A percentile compares a stretch with the other conserved stretches of the same genome.
These are phyloP conservation scores for Aythya baeri DNA, from an alignment of 2,113 vertebrate genomes.

Conservation along the genomic window DNA sequence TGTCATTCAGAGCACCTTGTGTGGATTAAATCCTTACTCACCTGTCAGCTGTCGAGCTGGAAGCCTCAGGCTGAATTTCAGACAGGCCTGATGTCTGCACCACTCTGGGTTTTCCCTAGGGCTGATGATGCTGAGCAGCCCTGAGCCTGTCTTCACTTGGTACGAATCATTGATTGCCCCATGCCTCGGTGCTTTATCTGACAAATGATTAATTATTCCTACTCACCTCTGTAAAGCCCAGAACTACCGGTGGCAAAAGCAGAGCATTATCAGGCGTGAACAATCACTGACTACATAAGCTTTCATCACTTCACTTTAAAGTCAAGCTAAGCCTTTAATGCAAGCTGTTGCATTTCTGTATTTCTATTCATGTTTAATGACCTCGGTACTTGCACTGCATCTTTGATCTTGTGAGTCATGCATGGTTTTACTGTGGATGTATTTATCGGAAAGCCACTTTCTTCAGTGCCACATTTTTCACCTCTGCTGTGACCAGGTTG, in stretches of 20 bases:
- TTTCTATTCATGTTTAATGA: conserved; percentile 58
- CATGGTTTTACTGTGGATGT: conserved; percentile 19
- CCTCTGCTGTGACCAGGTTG: conserved; percentile 35
- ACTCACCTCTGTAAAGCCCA: neutral
- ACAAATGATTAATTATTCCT: conserved; percentile 37
- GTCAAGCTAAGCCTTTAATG: conserved; percentile 58
- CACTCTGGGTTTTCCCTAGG: neutral
- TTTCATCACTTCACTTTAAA: conserved; percentile 53
- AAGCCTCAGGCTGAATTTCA: neutral
- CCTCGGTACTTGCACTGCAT: conserved; percentile 32
- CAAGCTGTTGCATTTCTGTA: conserved; percentile 61
- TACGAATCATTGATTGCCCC: neutral
- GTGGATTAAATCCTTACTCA: neutral
- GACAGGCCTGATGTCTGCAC: neutral
- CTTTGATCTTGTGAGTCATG: conserved; percentile 55
- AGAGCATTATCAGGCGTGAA: conserved; percentile 31
- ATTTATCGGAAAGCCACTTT: conserved; percentile 53
- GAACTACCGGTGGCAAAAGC: neutral
- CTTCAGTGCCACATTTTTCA: conserved; percentile 38
- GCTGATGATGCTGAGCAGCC: neutral
- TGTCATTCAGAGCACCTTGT: neutral
- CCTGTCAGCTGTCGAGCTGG: neutral
- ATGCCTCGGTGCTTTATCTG: neutral
- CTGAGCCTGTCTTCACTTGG: neutral
- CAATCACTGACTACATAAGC: conserved; percentile 39